phyloP scores from a whole-genome alignment of 1,140 invertebrate genomes.

The Oryzaephilus surinamensis region DNA sequence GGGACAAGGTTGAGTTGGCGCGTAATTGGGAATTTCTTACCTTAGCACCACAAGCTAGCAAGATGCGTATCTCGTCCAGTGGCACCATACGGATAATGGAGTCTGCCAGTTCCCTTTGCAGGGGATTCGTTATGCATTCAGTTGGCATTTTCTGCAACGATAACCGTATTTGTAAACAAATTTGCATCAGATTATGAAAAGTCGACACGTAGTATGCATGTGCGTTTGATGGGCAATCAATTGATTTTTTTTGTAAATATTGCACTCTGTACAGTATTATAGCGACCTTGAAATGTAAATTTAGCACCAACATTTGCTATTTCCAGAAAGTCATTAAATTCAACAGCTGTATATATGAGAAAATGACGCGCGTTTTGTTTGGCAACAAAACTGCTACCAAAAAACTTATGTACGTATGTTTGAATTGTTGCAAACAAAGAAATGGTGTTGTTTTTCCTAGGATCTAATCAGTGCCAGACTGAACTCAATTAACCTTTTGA shows the following conservation, averaged over 20 bases:
- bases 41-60: constrained; percentile 76
- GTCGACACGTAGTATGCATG: too few relatives aligned
- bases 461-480: constrained; percentile 2
- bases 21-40: constrained; percentile 36
- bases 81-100: constrained; percentile 79
- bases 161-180: constrained; percentile 2
- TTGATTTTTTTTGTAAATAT: background rate
- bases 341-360: constrained; percentile 12
- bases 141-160: constrained; percentile 48
- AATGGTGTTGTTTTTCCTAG: background rate
- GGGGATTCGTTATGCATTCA: constrained; percentile 59
- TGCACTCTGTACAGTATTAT: background rate
- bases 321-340: constrained; percentile 10
- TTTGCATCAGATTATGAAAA: background rate
- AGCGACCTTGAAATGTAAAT: constrained; percentile 5
- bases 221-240: background rate
- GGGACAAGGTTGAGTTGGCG: too few relatives aligned
- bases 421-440: background rate
- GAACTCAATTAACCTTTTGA: background rate
- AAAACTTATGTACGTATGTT: background rate
- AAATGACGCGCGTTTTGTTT: constrained; percentile 6
- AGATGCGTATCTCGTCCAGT: constrained; percentile 74
- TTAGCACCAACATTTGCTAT: constrained; percentile 8
- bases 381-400: constrained; percentile 9
- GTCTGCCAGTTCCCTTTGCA: constrained; percentile 80